Evolutionary conservation across 2,888 invertebrate species (phyloP).

Genomic region (Spialia ferax): DNA sequence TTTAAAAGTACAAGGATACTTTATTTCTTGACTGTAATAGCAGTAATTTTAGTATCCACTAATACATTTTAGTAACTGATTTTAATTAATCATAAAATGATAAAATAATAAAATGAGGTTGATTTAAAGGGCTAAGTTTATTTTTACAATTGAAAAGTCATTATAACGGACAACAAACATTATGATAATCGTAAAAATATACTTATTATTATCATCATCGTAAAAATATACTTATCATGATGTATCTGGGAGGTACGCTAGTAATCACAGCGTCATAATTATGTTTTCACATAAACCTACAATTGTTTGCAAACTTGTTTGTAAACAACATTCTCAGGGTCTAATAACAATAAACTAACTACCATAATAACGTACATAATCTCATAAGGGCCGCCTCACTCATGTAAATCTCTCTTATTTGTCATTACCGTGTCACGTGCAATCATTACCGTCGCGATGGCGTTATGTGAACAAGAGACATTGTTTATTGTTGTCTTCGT

Average conservation of each 20-base stretch:
- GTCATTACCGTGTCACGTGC: slow-evolving; percentile 23
- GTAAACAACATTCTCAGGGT: slow-evolving; percentile 12
- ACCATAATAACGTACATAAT: slow-evolving; percentile 16
- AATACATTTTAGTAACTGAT: no score
- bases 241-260: neutral
- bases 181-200: no score
- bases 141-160: no score
- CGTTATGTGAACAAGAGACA: slow-evolving; percentile 14
- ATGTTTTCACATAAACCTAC: slow-evolving; percentile 23
- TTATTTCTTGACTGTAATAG: no score
- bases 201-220: neutral
- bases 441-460: slow-evolving; percentile 15
- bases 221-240: neutral
- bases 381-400: slow-evolving; percentile 20
- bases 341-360: slow-evolving; percentile 28
- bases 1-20: no score
- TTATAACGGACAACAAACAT: no score
- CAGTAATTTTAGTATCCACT: no score
- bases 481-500: slow-evolving; percentile 21
- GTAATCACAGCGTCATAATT: slow-evolving; percentile 13
- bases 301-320: slow-evolving; percentile 10
- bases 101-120: no score
- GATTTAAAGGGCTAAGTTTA: no score
- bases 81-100: no score
- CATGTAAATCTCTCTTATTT: slow-evolving; percentile 33